A percentile compares a stretch with the other conserved stretches of the same genome.
These are phyloP conservation scores for Steatocranus sp. DNA, from an alignment of 2,797 vertebrate genomes.

Conservation along the genomic window DNA sequence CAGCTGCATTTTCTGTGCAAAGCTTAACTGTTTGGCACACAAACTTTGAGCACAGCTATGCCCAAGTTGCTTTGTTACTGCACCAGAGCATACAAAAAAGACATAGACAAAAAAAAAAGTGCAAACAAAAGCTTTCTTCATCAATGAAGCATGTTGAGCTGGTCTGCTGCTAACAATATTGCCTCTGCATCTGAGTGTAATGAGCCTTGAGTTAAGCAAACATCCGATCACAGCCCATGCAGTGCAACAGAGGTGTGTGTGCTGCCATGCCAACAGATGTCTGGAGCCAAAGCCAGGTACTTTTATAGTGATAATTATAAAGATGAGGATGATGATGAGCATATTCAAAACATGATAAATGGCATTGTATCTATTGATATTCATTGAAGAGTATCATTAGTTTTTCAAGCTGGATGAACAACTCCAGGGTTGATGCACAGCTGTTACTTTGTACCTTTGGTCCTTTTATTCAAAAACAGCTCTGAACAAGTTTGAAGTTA, in stretches of 20 bases:
- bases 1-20: background rate
- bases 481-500: background rate
- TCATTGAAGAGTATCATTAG: constrained; percentile 15
- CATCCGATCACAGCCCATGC: constrained; percentile 9
- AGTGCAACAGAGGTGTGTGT: background rate
- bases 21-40: background rate
- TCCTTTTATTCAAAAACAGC: background rate
- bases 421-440: background rate
- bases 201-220: constrained; percentile 20
- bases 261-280: constrained; percentile 24
- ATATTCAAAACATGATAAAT: constrained; percentile 39
- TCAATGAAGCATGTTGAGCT: background rate
- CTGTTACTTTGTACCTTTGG: constrained; percentile 6
- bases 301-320: constrained; percentile 9
- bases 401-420: constrained; percentile 17
- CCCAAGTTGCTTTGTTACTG: background rate
- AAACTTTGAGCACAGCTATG: background rate
- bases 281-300: constrained; percentile 11
- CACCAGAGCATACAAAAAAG: background rate
- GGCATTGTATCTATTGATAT: background rate
- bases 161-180: constrained; percentile 10
- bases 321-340: constrained; percentile 13
- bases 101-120: background rate
- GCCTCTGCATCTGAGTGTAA: constrained; percentile 19
- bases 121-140: background rate